Evolutionary conservation across 2,888 invertebrate genomes (phyloP).

Genomic region (Pilophorus perplexus): DNA sequence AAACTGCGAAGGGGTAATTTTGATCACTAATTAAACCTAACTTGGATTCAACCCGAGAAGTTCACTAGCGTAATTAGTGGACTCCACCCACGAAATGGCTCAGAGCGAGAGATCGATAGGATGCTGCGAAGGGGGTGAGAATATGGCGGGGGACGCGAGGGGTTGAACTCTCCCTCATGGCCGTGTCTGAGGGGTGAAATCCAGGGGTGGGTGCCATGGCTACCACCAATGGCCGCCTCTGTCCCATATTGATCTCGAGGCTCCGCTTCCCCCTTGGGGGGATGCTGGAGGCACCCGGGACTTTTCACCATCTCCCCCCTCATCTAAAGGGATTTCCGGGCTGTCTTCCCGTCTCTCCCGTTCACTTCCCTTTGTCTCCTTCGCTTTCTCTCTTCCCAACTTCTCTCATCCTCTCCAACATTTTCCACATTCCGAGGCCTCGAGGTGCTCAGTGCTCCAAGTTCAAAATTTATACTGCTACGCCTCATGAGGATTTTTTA

Average conservation of each 20-base stretch:
- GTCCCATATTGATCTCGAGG: conserved; percentile 28
- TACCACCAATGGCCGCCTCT: conserved; percentile 32
- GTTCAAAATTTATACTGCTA: too few relatives aligned
- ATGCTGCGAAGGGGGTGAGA: conserved; percentile 17
- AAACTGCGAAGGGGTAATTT: too few relatives aligned
- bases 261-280: too few relatives aligned
- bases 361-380: background rate
- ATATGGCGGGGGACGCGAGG: conserved; percentile 21
- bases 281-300: background rate
- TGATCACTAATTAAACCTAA: too few relatives aligned
- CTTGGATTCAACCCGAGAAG: too few relatives aligned
- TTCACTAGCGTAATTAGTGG: too few relatives aligned
- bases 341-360: conserved; percentile 5
- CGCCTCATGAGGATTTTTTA: too few relatives aligned
- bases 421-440: too few relatives aligned
- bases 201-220: conserved; percentile 15
- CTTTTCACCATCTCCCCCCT: background rate
- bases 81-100: background rate
- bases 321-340: too few relatives aligned
- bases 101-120: conserved; percentile 18
- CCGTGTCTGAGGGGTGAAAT: background rate
- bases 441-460: too few relatives aligned
- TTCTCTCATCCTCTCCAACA: background rate
- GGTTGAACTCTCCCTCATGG: background rate
- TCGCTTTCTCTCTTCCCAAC: background rate